Conservation (phyloP, 2,888 invertebrate species). For the Heteromyza rotundicornis region DNA sequence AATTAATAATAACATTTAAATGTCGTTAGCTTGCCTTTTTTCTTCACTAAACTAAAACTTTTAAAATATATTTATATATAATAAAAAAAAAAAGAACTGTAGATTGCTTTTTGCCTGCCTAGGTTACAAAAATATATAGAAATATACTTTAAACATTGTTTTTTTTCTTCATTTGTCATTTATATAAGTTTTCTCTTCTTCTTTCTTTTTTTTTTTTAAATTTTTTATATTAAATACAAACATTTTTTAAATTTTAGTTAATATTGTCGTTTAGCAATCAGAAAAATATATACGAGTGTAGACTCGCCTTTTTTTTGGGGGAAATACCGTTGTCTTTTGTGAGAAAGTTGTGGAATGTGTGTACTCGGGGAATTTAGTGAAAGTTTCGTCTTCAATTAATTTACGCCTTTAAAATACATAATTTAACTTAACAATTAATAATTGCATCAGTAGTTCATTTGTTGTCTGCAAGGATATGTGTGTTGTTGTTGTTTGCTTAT, state of each 20-base stretch:
- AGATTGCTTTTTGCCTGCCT: constrained; percentile 26
- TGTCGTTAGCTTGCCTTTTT: constrained; percentile 18
- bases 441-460: constrained; percentile 16
- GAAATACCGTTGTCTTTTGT: background rate
- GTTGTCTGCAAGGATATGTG: constrained; percentile 38
- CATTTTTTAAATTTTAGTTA: constrained; percentile 33
- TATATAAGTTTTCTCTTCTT: constrained; percentile 8
- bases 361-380: background rate
- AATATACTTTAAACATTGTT: constrained; percentile 25
- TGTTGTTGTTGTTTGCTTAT: constrained; percentile 28
- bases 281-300: constrained; percentile 42
- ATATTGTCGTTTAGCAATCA: constrained; percentile 55
- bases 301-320: background rate
- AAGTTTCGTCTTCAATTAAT: constrained; percentile 6
- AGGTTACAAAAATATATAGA: constrained; percentile 30
- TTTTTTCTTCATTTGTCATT: background rate
- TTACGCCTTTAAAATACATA: constrained; percentile 12
- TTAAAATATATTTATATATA: constrained; percentile 16
- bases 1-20: constrained; percentile 35
- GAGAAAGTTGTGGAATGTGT: background rate
- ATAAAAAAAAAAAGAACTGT: constrained; percentile 12
- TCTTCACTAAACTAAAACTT: constrained; percentile 18
- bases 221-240: constrained; percentile 22
- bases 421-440: constrained; percentile 29
- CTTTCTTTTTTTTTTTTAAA: constrained; percentile 18